Base-by-base conservation (phyloP, 2,888 invertebrate genomes). In the Chelonus formosanus region DNA sequence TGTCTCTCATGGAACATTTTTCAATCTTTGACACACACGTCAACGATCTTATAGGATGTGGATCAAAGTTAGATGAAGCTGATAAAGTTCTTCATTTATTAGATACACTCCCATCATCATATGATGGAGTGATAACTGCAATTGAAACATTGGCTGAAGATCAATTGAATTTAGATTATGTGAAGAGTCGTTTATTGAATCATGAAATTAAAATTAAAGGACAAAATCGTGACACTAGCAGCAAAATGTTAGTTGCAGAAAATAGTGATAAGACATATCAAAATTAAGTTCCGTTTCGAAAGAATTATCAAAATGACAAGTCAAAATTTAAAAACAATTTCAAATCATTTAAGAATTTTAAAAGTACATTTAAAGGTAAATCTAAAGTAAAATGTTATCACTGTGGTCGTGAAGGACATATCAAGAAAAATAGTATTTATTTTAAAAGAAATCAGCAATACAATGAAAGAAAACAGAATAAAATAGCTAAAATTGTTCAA, bases 331-430 rank as follows among this genome's bases (percentile, higher is more conserved):
- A 48, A 5, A 53, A 34, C 0, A 1, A 3, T 35, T 1, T 3
- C 5, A 53, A 32, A 34, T n/a, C 5, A 32, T 35, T 34, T 3
- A 35, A 34, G 3, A 53, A 32, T 53, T 34, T 3, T 10, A 35
- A 48, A 61, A 36, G 10, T 20, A 20, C 40, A 5, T 44, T n/a
- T 20, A 52, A 54, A 62, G 32, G 20, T 35, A 56, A 52, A 56
- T 31, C 20, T 36, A 56, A 35, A 8, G 32, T 48, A 44, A 63
- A 48, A 56, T 63, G 55, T 56, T 52, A 56, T 63, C 63, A 63
- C 44, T 56, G 63, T 47, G 48, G 56, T 44, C 48, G 53, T 40
- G 47, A 40, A 40, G 56, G 53, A 35, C 53, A 53, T 32, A 53
- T 53, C 3, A 53, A 34, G 34, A 53, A 0, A 32, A 20, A 53